phyloP scores from a whole-genome alignment of 1,140 invertebrate species.

The Bombus polaris region DNA sequence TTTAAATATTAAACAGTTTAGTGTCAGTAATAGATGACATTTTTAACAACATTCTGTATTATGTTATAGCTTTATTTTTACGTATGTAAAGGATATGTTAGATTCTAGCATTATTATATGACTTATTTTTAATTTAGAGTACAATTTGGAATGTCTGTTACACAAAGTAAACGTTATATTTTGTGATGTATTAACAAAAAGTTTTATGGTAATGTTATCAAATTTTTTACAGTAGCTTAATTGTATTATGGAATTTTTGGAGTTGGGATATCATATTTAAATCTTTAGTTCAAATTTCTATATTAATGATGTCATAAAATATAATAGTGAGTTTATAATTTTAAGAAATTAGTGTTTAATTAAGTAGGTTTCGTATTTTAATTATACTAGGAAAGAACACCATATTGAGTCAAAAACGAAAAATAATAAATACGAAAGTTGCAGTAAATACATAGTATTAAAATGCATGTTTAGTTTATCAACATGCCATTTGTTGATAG shows the following conservation, averaged over 20 bases:
- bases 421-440: background rate
- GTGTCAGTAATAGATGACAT: background rate
- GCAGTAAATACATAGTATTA: background rate
- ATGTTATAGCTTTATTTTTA: background rate
- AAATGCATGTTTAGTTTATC: background rate
- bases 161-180: conserved; percentile 2
- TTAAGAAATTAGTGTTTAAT: background rate
- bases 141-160: background rate
- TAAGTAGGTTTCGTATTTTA: background rate
- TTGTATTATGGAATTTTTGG: background rate
- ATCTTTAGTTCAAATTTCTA: background rate
- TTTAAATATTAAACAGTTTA: background rate
- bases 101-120: background rate
- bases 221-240: background rate
- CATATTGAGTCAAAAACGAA: background rate
- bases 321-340: background rate
- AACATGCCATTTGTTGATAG: background rate
- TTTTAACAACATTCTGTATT: background rate
- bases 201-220: background rate
- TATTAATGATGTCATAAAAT: background rate
- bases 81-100: background rate
- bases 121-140: background rate
- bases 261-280: background rate
- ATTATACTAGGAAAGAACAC: background rate
- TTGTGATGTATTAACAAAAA: background rate